Evolutionary conservation across 92 coral and sea anemone species (phyloP).

Genomic region (Porites rus): DNA sequence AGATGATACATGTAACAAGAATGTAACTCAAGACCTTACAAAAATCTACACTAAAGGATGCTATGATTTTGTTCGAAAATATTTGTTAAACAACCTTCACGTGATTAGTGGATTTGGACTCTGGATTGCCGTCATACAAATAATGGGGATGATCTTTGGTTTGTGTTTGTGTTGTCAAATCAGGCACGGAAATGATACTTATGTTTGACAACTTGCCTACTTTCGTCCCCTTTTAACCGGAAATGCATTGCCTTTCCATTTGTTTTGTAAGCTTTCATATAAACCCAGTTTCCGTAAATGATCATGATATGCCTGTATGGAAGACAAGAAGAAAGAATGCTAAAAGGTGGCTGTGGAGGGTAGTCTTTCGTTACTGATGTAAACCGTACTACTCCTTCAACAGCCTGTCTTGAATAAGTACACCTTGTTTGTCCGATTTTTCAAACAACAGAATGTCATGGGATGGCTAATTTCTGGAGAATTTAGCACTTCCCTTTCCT

Average conservation of each 20-base stretch:
- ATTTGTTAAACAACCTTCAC: conserved; percentile 87
- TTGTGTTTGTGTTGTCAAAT: conserved; percentile 91
- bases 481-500: no score
- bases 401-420: no score
- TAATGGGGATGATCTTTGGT: conserved; percentile 92
- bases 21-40: conserved; percentile 56
- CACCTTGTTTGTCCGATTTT: no score
- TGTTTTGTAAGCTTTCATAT: no score
- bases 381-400: no score
- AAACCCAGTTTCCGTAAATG: no score
- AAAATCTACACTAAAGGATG: conserved; percentile 90
- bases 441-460: no score
- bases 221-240: not conserved
- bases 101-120: conserved; percentile 93
- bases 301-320: no score
- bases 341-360: no score
- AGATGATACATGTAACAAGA: conserved; percentile 69
- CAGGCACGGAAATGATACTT: conserved; percentile 57
- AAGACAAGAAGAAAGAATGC: no score
- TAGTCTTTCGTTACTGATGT: no score
- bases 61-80: conserved; percentile 88
- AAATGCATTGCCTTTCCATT: not conserved
- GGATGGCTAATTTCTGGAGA: no score
- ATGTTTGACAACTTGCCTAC: conserved; percentile 1
- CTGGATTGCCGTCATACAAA: conserved; percentile 94